These are phyloP conservation scores for Apotomis capreana DNA, from an alignment of 2,888 invertebrate species.

Conservation along the genomic window DNA sequence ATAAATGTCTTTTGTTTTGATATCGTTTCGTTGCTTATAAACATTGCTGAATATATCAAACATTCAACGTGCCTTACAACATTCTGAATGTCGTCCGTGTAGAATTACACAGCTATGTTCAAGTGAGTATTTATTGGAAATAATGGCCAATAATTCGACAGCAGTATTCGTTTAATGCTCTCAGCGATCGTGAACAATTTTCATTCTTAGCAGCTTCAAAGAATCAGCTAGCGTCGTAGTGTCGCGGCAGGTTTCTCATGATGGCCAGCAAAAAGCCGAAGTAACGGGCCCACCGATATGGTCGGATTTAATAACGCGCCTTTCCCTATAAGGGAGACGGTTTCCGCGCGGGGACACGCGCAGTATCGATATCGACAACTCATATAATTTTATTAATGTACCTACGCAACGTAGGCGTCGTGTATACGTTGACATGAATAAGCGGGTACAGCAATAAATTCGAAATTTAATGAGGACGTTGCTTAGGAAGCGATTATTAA, in stretches of 20 bases:
- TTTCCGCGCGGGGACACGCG: conserved; percentile 52
- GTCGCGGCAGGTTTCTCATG: conserved; percentile 50
- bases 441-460: conserved; percentile 14
- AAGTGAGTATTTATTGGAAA: too few relatives aligned
- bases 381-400: conserved; percentile 25
- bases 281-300: conserved; percentile 74
- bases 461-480: conserved; percentile 17
- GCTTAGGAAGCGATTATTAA: conserved; percentile 8
- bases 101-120: too few relatives aligned
- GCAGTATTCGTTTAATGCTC: not conserved
- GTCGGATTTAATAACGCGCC: conserved; percentile 74
- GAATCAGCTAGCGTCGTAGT: conserved; percentile 34
- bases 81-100: too few relatives aligned
- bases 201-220: conserved; percentile 20
- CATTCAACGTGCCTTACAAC: too few relatives aligned
- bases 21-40: too few relatives aligned
- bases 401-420: conserved; percentile 23
- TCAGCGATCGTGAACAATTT: not conserved
- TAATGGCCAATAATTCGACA: not conserved
- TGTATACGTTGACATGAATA: not conserved
- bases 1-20: too few relatives aligned
- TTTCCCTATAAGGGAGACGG: conserved; percentile 66
- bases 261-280: conserved; percentile 61
- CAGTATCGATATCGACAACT: conserved; percentile 43
- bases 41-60: too few relatives aligned